A percentile compares a stretch with the other conserved stretches of the same genome.
These are phyloP conservation scores for Apotomis betuletana DNA, from an alignment of 2,888 invertebrate genomes.

Conservation along the genomic window DNA sequence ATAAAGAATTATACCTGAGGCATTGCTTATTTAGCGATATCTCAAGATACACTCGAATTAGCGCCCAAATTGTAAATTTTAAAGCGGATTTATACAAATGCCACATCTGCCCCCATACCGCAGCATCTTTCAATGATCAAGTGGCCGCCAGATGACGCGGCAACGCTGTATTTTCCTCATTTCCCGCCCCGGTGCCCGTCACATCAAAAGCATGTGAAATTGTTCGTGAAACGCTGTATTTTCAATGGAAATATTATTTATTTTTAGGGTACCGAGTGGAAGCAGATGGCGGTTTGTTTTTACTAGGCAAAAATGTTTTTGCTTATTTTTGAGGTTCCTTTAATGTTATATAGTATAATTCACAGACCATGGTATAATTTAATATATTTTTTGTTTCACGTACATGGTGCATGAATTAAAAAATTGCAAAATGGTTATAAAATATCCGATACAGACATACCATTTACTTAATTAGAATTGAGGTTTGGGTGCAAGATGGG, in stretches of 20 bases:
- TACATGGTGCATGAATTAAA: no score
- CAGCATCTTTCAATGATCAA: conserved; percentile 19
- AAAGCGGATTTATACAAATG: background rate
- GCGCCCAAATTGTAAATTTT: background rate
- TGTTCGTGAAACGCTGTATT: conserved; percentile 47
- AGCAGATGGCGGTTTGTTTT: conserved; percentile 3
- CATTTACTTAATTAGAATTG: no score
- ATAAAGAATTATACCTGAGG: no score
- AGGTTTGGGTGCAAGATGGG: no score
- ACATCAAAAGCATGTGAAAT: conserved; percentile 55
- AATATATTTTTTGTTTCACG: no score
- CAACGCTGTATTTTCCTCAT: conserved; percentile 46
- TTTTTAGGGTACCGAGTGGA: conserved; percentile 30
- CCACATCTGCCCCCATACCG: conserved; percentile 10
- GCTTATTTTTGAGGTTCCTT: background rate
- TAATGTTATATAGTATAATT: no score
- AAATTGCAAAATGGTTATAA: no score
- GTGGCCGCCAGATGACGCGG: conserved; percentile 35
- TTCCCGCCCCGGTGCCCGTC: conserved; percentile 49
- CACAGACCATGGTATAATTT: no score
- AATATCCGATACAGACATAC: no score
- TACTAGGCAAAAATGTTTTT: background rate
- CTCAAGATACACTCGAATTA: no score
- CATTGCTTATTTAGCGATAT: no score
- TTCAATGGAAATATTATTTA: conserved; percentile 39